Evolutionary conservation across 2,888 invertebrate species (phyloP), one percentile per base, ranked within the genome.

Genomic region (Eledone cirrhosa): DNA sequence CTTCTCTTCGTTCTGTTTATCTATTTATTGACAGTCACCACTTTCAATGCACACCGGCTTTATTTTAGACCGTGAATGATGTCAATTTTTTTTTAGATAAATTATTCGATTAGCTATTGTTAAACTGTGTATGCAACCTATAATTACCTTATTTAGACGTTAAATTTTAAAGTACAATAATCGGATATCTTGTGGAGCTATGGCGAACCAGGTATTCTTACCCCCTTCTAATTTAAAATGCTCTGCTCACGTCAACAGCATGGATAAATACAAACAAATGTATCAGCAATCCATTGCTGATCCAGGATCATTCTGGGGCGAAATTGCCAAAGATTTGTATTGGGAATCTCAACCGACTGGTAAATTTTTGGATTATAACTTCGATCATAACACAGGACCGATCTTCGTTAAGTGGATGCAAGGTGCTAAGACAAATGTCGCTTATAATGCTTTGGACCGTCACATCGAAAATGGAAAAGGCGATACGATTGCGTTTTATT

Each of bases 321-420:
- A 96, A 86, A 95, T 98, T 84, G 95, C 96, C n/a, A 94, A 95
- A 85, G 94, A 97, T 89, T 97, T 99, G 89, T 94, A 97, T 91
- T 99, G 98, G 96, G 95, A 89, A 84, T 85, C 86, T 24, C 85
- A 94, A 77, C 93, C 94, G 83, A 87, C 85, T 22, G 94, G 94
- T 80, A 94, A 94, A 85, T 96, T 97, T 89, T 92, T 95, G 87
- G 94, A 95, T 22, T 98, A 95, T 91, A 99, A 99, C 91, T 98
- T 99, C 90, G 95, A 99, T 91, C 91, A 95, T 77, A 83, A 93
- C 83, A 95, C 96, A 90, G 99, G 99, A 77, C 95, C 95, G 19
- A 94, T 99, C 85, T 95, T 93, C 86, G 94, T 97, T 74, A 96
- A 96, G 91, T 99, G 97, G 96, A 94, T 99, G 94, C 95, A 96